Conservation (phyloP, 2,888 invertebrate species). For the Drosophila subquinaria region DNA sequence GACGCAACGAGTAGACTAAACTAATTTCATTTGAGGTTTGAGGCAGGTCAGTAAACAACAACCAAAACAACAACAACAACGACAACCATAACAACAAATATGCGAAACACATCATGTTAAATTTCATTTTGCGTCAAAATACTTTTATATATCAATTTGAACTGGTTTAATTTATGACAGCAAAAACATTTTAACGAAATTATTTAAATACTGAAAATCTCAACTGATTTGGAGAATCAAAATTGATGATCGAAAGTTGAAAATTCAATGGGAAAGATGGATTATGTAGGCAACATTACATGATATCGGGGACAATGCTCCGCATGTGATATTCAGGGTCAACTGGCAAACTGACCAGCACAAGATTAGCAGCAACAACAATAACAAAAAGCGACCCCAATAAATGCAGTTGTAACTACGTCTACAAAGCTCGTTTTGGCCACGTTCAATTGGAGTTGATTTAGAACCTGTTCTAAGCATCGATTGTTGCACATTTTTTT, state of each 20-base stretch:
- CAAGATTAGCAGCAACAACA: conserved; percentile 11
- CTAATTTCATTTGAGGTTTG: conserved; percentile 59
- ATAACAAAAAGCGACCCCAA: conserved; percentile 58
- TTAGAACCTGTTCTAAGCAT: conserved; percentile 62
- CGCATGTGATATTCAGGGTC: conserved; percentile 49
- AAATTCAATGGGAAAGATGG: conserved; percentile 1
- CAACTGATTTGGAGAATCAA: conserved; percentile 8
- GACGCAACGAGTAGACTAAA: conserved; percentile 35
- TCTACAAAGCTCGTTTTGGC: conserved; percentile 36
- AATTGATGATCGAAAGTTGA: conserved; percentile 17
- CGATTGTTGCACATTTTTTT: conserved; percentile 53
- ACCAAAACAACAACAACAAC: conserved; percentile 24
- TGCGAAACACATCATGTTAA: conserved; percentile 26
- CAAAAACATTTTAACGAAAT: conserved; percentile 42
- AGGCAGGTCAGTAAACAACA: conserved; percentile 63
- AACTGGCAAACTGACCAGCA: conserved; percentile 33
- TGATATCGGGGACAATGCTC: conserved; percentile 12
- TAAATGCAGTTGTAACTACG: conserved; percentile 44
- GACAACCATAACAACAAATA: conserved; percentile 24
- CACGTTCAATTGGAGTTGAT: conserved; percentile 27
- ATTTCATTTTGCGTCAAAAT: conserved; percentile 27
- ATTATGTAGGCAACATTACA: neutral
- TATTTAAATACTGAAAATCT: conserved; percentile 28
- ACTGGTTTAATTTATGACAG: conserved; percentile 62
- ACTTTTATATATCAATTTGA: conserved; percentile 62